Conservation (phyloP, 2,113 vertebrate genomes). For the Rhombomys opimus region DNA sequence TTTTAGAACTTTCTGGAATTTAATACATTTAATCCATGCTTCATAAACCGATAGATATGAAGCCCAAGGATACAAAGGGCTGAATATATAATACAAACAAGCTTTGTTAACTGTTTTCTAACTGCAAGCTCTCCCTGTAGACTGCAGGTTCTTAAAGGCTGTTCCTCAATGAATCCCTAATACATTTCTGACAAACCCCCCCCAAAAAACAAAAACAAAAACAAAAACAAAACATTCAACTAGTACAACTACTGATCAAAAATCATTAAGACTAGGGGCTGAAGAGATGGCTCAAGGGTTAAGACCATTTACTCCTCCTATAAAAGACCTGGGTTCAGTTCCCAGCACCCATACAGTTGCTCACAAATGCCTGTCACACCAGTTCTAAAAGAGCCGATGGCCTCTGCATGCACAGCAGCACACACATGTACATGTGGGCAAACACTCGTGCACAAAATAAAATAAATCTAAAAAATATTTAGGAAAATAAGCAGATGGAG, state of each 20-base stretch:
- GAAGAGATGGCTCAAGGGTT: not conserved
- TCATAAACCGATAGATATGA: not conserved
- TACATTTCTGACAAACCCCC: not conserved
- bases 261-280: not conserved
- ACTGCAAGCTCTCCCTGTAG: not conserved
- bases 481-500: not conserved
- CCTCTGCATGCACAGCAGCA: not conserved
- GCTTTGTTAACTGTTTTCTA: not conserved
- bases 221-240: not conserved
- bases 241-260: slow-evolving; percentile 20
- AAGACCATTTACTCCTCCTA: not conserved
- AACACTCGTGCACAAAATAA: not conserved
- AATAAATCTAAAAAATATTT: not conserved
- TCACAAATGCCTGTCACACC: not conserved
- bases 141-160: not conserved
- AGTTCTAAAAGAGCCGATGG: not conserved
- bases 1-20: not conserved
- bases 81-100: not conserved
- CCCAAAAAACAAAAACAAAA: no score
- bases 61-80: not conserved
- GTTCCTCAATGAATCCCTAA: not conserved
- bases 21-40: not conserved
- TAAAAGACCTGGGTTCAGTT: not conserved
- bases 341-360: not conserved
- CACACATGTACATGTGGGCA: not conserved